phyloP scores from a whole-genome alignment of 2,113 vertebrate species.

The Panthera uncia region DNA sequence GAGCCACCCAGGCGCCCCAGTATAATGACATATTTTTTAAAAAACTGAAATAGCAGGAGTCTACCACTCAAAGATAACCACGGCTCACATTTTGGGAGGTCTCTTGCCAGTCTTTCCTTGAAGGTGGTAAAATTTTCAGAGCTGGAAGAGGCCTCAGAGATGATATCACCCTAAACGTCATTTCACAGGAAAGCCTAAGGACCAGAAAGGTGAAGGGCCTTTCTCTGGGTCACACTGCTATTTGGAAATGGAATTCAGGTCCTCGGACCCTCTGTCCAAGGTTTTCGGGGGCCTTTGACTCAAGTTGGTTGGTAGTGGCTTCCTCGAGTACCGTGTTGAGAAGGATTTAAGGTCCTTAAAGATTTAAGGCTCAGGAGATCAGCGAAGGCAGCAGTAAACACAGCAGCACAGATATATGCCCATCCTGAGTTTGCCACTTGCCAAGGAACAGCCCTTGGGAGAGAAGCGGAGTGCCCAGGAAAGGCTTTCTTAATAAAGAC shows the following conservation, averaged over 20 bases:
- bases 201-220: not conserved
- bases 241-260: not conserved
- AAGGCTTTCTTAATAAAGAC: not conserved
- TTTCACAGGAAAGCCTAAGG: not conserved
- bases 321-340: not conserved
- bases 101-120: not conserved
- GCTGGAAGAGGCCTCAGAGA: not conserved
- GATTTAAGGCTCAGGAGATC: no score
- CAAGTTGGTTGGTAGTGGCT: no score
- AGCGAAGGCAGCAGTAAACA: rapidly evolving
- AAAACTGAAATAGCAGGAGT: not conserved
- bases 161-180: not conserved
- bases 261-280: not conserved
- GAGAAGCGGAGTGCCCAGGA: not conserved
- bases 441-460: not conserved
- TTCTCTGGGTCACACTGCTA: not conserved
- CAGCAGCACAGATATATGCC: rapidly evolving
- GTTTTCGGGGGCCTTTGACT: not conserved
- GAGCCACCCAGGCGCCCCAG: no score
- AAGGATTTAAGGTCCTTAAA: not conserved
- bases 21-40: not conserved
- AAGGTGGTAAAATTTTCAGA: not conserved
- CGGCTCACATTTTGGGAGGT: not conserved
- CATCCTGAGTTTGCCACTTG: not conserved
- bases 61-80: not conserved